Evolutionary conservation across 2,888 invertebrate genomes (phyloP), one percentile per base, ranked within the genome.

Genomic region (Megastigmus dorsalis): DNA sequence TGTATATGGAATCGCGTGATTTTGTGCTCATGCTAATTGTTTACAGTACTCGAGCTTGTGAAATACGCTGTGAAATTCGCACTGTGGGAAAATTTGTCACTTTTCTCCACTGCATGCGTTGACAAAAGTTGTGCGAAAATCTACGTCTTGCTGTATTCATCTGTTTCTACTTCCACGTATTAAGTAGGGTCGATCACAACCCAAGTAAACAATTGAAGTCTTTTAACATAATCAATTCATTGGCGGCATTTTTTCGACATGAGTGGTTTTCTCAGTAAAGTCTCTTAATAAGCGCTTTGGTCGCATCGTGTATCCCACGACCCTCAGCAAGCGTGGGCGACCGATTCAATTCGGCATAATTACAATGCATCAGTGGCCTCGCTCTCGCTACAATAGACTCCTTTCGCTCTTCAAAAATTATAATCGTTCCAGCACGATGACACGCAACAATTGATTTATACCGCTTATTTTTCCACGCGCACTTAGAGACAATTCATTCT

Each of bases 301-400:
- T 38, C 48, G 13, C 13, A 28, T 13, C 41, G n/a, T 52, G 23
- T 52, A 36, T 63, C 48, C 63, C 65, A 65, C 50, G 38, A 54
- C 20, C 7, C 18, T n/a, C 13, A 10, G 13, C 26, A 41, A 28
- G 66, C 54, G 55, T 66, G 52, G 66, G 55, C 43, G 66, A 55
- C 7, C 43, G 54, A 55, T 55, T 66, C 66, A 66, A 66, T 66
- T 55, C n/a, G 66, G 9, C 33, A 55, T 66, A 66, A 55, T 55
- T 66, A 66, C 43, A 66, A 66, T 41, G 66, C 30, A 55, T 30
- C 43, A 43, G 20, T 30, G 54, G 30, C 28, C 28, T 33, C n/a
- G 13, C 15, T 10, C 28, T 20, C 41, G n/a, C 63, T 50, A 26
- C 38, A 66, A 65, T 54, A 38, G 43, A 55, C 3, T 1, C 30